Conservation (phyloP, 37 sponge, comb jelly and placozoan genomes). For the Aphrocallistes beatrix region DNA sequence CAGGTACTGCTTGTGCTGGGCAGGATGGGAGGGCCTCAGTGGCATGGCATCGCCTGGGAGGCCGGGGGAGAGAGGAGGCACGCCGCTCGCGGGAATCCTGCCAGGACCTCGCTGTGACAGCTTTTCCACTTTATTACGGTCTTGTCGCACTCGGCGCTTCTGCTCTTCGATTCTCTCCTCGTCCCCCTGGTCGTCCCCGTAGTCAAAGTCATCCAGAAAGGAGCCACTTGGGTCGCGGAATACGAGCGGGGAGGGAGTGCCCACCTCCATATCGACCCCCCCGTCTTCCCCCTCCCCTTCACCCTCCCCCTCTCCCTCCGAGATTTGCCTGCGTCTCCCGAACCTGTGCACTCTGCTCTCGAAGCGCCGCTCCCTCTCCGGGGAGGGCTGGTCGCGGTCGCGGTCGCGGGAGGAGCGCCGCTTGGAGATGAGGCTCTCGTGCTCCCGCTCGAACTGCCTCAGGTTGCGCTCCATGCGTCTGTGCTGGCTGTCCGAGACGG, state of each 20-base stretch:
- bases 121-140: neutral
- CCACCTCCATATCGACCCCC: neutral
- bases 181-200: conserved; percentile 68
- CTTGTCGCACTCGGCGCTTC: neutral
- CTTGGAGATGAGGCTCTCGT: neutral
- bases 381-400: neutral
- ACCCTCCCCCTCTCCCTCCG: neutral
- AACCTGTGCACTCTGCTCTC: neutral
- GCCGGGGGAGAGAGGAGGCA: neutral
- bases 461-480: conserved; percentile 2
- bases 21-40: neutral
- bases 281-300: neutral
- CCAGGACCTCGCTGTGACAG: neutral
- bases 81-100: neutral
- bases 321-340: neutral
- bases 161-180: conserved; percentile 15
- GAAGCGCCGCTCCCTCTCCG: neutral
- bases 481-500: neutral
- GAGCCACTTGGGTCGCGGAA: neutral
- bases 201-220: conserved; percentile 55
- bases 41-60: neutral
- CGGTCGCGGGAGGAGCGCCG: neutral
- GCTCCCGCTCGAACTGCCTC: neutral
- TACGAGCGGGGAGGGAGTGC: neutral
- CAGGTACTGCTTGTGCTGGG: neutral